Percentiles rank a stretch among this genome's conserved stretches.
These are phyloP conservation scores for Ophion ventricosus DNA, from an alignment of 2,888 invertebrate genomes.

Conservation along the genomic window DNA sequence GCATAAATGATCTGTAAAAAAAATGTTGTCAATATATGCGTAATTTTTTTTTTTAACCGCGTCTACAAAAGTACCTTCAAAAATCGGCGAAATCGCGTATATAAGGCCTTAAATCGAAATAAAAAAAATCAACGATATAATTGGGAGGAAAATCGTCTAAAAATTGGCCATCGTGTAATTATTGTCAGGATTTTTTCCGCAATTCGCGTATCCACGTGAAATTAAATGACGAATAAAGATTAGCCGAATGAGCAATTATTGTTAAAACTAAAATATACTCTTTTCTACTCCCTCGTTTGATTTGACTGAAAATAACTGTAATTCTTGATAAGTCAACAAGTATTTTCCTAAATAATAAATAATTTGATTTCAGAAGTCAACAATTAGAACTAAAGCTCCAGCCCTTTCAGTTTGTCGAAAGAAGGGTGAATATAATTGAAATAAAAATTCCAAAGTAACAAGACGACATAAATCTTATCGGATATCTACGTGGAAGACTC, in stretches of 20 bases:
- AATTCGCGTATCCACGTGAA: neutral
- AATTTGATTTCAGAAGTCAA: neutral
- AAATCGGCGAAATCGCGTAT: too few species aligned
- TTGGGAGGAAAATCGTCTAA: neutral
- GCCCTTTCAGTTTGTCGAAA: neutral
- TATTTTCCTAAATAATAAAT: too few species aligned
- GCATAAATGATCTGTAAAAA: too few species aligned
- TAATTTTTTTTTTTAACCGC: too few species aligned
- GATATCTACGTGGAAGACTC: slow-evolving; percentile 41
- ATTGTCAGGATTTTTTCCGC: slow-evolving; percentile 1
- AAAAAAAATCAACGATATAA: neutral
- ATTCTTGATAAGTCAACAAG: too few species aligned
- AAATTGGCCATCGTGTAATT: neutral
- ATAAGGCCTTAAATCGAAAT: too few species aligned
- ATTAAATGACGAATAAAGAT: neutral
- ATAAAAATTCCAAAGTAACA: slow-evolving; percentile 4
- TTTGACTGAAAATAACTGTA: too few species aligned
- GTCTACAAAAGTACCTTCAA: too few species aligned
- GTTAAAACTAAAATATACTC: too few species aligned
- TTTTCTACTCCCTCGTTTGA: too few species aligned
- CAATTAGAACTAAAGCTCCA: neutral
- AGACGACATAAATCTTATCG: slow-evolving; percentile 27
- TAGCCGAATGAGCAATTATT: neutral
- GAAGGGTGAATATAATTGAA: neutral
- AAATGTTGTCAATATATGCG: too few species aligned